These are phyloP conservation scores for Heliconius hermathena DNA, from an alignment of 1,140 invertebrate genomes.

Conservation along the genomic window DNA sequence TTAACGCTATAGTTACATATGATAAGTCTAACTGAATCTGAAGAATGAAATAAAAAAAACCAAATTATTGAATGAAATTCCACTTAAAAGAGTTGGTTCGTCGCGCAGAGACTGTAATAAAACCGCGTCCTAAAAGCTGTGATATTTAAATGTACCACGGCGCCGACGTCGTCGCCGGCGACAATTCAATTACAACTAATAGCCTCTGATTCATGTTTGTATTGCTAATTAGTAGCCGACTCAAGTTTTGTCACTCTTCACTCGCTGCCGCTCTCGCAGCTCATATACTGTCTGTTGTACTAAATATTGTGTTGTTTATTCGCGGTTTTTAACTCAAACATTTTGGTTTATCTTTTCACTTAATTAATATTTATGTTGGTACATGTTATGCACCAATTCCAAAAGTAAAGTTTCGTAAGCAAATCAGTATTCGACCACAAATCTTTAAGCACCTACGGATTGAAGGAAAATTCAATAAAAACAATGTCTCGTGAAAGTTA, in stretches of 20 bases:
- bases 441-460: constrained; percentile 23
- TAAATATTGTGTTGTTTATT: constrained; percentile 65
- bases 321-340: constrained; percentile 50
- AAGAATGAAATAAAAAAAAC: constrained; percentile 27
- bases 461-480: constrained; percentile 36
- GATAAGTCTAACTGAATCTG: background rate
- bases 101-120: constrained; percentile 50
- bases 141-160: constrained; percentile 78
- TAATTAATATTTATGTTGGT: constrained; percentile 34
- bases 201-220: constrained; percentile 81
- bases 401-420: background rate
- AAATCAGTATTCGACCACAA: constrained; percentile 17
- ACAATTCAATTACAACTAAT: constrained; percentile 82
- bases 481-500: constrained; percentile 54
- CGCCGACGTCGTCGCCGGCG: constrained; percentile 67
- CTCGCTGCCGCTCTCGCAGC: constrained; percentile 59
- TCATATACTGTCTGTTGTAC: constrained; percentile 56
- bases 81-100: constrained; percentile 37
- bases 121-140: constrained; percentile 61
- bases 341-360: constrained; percentile 53
- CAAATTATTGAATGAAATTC: constrained; percentile 46
- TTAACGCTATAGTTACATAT: background rate
- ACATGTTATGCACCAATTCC: background rate
- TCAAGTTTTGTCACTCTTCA: constrained; percentile 80
- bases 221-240: constrained; percentile 78